Evolutionary conservation across 2,113 vertebrate species (phyloP).

Genomic region (Xiphophorus couchianus): DNA sequence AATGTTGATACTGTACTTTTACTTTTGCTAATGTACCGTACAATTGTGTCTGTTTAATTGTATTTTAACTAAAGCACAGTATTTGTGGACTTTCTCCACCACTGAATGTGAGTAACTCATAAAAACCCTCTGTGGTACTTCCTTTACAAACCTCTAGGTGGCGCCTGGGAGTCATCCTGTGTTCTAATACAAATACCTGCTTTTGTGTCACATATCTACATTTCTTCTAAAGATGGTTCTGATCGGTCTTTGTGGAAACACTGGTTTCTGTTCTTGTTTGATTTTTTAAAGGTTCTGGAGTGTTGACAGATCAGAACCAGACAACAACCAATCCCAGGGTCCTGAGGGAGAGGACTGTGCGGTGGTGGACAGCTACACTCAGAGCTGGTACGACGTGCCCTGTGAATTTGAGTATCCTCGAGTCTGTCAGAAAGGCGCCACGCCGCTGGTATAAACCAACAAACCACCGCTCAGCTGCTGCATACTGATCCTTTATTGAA

Average conservation of each 20-base stretch:
- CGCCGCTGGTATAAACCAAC: not conserved
- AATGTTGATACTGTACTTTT: too few species aligned
- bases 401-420: conserved; percentile 15
- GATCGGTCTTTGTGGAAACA: not conserved
- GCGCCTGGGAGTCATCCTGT: not conserved
- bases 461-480: not conserved
- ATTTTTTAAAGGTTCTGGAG: conserved; percentile 37
- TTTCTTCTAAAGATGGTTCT: not conserved
- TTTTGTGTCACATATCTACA: too few species aligned
- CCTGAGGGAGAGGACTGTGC: conserved; percentile 38
- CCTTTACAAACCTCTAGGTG: conserved; percentile 9
- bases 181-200: not conserved
- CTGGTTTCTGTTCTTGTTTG: not conserved
- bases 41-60: too few species aligned
- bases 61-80: too few species aligned
- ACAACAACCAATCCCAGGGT: conserved; percentile 11
- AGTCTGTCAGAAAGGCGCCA: conserved; percentile 38
- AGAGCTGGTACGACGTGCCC: conserved; percentile 13
- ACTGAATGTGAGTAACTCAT: not conserved
- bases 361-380: conserved; percentile 26
- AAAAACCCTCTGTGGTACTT: not conserved
- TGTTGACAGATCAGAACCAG: not conserved
- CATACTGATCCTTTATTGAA: conserved; percentile 29
- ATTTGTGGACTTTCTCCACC: too few species aligned
- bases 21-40: too few species aligned